Evolutionary conservation across 2,113 vertebrate genomes (phyloP), one percentile per base, ranked within the genome.

Genomic region (Catharus minimus): DNA sequence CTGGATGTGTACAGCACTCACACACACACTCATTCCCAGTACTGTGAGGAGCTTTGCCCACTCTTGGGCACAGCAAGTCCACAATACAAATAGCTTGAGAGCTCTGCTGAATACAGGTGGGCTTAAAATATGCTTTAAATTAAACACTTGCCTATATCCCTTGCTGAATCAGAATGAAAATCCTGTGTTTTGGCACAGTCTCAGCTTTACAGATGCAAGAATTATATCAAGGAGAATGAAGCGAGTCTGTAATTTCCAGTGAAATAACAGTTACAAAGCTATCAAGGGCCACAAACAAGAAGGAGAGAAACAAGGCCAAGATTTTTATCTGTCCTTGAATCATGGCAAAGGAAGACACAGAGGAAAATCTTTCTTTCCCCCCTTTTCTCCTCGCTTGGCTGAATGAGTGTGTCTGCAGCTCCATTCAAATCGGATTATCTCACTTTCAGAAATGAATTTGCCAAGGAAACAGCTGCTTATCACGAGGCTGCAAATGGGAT

Each of bases 401-500:
- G 71, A 82, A 82, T 5, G 32, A 82, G 41, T 64, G 47, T 82
- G 67, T 73, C 85, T 76, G 73, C 69, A 84, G 76, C 57, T 89
- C 77, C 82, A 74, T 86, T 90, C 82, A 94, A 58, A 91, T 88
- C 0, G 23, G 88, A 93, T 95, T 93, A 94, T 94, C 92, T 81
- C 88, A 90, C 88, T 92, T 88, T 78, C 88, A 94, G 88, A 94
- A 93, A 88, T 61, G 20, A 91, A 93, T 94, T 90, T 0, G 0
- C 76, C 69, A 82, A 80, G 82, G 80, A 92, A 94, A 84, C 88
- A 94, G 88, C 80, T 89, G 79, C 88, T 96, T 95, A 91, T 94
- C 90, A 46, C 1, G 0, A 72, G 46, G 23, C 61, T 85, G 67
- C 49, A 91, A 83, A 81, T n/a, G 67, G 65, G 88, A 90, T 91